Evolutionary conservation across 53 echinoderm and acorn worm genomes (phyloP).

Genomic region (Pentamera pediparva): DNA sequence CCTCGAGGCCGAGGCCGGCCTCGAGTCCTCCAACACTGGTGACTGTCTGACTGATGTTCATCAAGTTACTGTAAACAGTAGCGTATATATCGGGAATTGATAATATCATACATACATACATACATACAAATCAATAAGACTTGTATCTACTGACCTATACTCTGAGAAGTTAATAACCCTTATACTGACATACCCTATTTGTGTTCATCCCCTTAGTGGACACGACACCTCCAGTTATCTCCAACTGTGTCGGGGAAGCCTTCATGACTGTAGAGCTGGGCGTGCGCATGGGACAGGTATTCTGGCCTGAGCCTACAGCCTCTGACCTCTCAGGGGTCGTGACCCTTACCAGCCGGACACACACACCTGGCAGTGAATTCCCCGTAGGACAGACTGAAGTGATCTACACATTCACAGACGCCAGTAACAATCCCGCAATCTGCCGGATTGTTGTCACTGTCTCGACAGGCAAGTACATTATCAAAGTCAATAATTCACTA

Average conservation of each 20-base stretch:
- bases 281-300: background rate
- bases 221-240: constrained; percentile 35
- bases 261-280: constrained; percentile 42
- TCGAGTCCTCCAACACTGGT: too few relatives aligned
- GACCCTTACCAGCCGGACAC: constrained; percentile 6
- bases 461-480: constrained; percentile 23
- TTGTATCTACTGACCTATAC: too few relatives aligned
- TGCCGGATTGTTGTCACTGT: constrained; percentile 49
- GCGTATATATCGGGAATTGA: too few relatives aligned
- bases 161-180: too few relatives aligned
- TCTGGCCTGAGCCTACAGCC: constrained; percentile 55
- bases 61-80: too few relatives aligned
- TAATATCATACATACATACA: too few relatives aligned
- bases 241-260: constrained; percentile 33
- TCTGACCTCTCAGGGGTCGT: constrained; percentile 41
- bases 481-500: too few relatives aligned
- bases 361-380: constrained; percentile 30
- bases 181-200: too few relatives aligned
- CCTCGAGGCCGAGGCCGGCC: too few relatives aligned
- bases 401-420: constrained; percentile 53
- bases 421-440: constrained; percentile 27
- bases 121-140: too few relatives aligned
- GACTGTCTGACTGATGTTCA: too few relatives aligned
- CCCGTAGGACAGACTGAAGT: constrained; percentile 38
- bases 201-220: too few relatives aligned